Evolutionary conservation across 2,113 vertebrate species (phyloP), one percentile per base, ranked within the genome.

Genomic region (Tupaia tana): DNA sequence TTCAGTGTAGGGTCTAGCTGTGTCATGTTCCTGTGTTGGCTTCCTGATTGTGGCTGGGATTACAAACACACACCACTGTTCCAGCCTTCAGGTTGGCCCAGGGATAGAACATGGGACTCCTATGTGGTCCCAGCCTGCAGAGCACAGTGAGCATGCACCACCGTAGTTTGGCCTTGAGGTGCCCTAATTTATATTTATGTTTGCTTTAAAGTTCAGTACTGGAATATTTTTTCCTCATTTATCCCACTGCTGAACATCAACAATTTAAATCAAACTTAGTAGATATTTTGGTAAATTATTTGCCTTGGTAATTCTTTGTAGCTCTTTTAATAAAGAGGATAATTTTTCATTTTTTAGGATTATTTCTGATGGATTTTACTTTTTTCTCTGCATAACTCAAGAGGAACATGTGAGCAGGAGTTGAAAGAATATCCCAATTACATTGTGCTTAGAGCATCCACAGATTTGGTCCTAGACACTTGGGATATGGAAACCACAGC

Each of bases 361-460:
- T 86, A 89, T 31, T 93, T 93, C 67, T 86, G 77, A 81, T 70
- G 22, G 58, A 67, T 94, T 96, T 83, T 93, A 88, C 89, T 96
- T 96, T 95, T 67, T 91, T 88, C 31, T 93, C n/a, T 92, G 34
- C 78, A 73, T 96, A 96, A 97, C 85, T 97, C 95, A 96, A 92
- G 96, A 95, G 56, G 83, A 95, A 80, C 59, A 75, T 82, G 75
- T 93, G 89, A 97, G 84, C 95, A 97, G 88, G 19, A 27, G 90
- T 89, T 97, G 95, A 97, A 94, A 95, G 95, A 91, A 56, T 83
- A 91, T 84, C n/a, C 79, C 94, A 96, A 97, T 97, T 98, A 97
- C 86, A 95, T 88, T 86, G 86, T 93, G 92, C 81, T 96, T 87
- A 84, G 81, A 97, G 95, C 96, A 97, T 98, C 93, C 97, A 96